Conservation (phyloP, 2,797 vertebrate species). For the Rachycentron canadum region DNA sequence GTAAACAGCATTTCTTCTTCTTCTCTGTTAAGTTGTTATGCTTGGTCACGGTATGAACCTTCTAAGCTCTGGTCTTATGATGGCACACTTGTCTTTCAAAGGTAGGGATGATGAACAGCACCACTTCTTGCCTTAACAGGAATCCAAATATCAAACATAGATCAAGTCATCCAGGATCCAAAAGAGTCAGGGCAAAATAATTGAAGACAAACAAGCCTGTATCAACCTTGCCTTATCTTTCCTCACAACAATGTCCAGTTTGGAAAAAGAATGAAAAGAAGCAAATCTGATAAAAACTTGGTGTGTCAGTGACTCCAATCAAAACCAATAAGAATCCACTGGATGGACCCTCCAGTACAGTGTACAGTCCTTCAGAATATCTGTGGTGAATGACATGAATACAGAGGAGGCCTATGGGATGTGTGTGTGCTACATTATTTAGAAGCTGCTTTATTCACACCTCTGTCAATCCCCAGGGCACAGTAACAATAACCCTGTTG, state of each 20-base stretch:
- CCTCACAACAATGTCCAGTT: not conserved
- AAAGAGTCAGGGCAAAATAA: not conserved
- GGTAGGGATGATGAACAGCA: not conserved
- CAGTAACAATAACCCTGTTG: not conserved
- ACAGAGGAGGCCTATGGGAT: not conserved
- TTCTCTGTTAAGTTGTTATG: not conserved
- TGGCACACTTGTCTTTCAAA: slow-evolving; percentile 9
- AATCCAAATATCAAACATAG: not conserved
- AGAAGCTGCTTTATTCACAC: not conserved
- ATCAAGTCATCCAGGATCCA: not conserved
- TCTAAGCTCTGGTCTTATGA: not conserved
- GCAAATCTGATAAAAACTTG: not conserved
- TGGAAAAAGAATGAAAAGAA: not conserved
- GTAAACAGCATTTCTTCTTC: slow-evolving; percentile 1
- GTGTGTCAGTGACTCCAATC: not conserved
- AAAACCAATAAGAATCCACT: no score
- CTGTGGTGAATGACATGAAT: not conserved
- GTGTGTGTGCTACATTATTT: not conserved
- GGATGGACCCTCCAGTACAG: no score
- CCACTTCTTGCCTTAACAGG: not conserved
- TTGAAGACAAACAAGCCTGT: not conserved
- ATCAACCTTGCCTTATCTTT: not conserved
- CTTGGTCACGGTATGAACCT: not conserved
- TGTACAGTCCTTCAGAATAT: not conserved
- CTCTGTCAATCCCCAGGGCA: not conserved